These are phyloP conservation scores for Platorchestia sp. DNA, from an alignment of 1,140 invertebrate genomes.

Conservation along the genomic window DNA sequence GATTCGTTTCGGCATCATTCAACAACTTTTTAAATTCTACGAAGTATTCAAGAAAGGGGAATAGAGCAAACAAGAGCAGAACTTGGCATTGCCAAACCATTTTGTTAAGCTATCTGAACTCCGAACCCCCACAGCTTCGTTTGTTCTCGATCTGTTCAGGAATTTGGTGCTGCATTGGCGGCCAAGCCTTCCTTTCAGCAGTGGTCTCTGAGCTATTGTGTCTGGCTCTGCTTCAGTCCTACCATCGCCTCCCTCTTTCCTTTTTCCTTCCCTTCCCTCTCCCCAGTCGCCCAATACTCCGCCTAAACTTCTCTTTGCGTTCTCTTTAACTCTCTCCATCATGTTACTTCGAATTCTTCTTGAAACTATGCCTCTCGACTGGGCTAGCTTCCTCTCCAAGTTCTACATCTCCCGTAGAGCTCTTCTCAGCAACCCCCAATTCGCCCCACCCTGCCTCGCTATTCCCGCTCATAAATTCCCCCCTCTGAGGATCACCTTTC, in stretches of 20 bases:
- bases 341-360: not conserved
- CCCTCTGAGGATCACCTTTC: slow-evolving; percentile 16
- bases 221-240: not conserved
- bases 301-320: not conserved
- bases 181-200: not conserved
- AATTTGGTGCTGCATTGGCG: slow-evolving; percentile 5
- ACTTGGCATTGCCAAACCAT: not conserved
- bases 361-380: not conserved
- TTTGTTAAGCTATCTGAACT: not conserved
- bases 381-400: not conserved
- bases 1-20: too few species aligned
- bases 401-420: not conserved
- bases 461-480: slow-evolving; percentile 26
- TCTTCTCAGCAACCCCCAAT: not conserved
- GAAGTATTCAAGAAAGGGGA: not conserved
- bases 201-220: not conserved
- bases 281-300: not conserved
- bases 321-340: not conserved
- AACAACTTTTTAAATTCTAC: not conserved
- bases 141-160: slow-evolving; percentile 12
- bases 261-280: not conserved
- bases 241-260: not conserved
- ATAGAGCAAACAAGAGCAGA: not conserved
- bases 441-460: not conserved
- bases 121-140: not conserved